Conservation (phyloP, 2,797 vertebrate species). For the Microchirus variegatus region DNA sequence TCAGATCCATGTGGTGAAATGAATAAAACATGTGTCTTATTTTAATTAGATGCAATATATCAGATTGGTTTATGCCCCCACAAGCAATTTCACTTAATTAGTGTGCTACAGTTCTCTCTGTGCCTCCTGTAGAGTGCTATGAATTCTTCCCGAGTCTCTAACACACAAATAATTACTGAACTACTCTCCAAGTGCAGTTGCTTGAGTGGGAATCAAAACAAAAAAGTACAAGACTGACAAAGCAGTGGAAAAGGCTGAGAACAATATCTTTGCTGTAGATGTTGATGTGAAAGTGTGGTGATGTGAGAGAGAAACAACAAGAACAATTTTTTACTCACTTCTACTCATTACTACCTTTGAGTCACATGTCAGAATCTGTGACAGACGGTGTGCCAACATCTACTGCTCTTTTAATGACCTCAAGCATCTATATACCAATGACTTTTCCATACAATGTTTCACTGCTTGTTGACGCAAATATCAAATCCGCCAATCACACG, state of each 20-base stretch:
- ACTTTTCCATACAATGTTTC: too few species aligned
- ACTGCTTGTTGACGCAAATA: too few species aligned
- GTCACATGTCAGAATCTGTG: slow-evolving; percentile 1
- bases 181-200: slow-evolving; percentile 52
- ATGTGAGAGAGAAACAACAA: slow-evolving; percentile 7
- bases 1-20: slow-evolving; percentile 56
- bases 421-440: too few species aligned
- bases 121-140: slow-evolving; percentile 68
- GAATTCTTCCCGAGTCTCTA: slow-evolving; percentile 69
- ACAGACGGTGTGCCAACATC: background rate
- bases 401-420: slow-evolving; percentile 11
- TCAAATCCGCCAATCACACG: too few species aligned
- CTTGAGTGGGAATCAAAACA: slow-evolving; percentile 63
- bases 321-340: slow-evolving; percentile 16
- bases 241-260: slow-evolving; percentile 46
- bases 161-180: slow-evolving; percentile 80
- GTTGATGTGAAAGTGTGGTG: slow-evolving; percentile 1
- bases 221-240: slow-evolving; percentile 56
- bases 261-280: slow-evolving; percentile 13
- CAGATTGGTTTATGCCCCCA: slow-evolving; percentile 68
- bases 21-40: slow-evolving; percentile 69
- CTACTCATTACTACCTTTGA: slow-evolving; percentile 27
- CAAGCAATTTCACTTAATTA: slow-evolving; percentile 80
- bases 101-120: slow-evolving; percentile 69
- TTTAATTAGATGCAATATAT: slow-evolving; percentile 70